Conservation (phyloP, 2,113 vertebrate species). For the Mesocricetus auratus region DNA sequence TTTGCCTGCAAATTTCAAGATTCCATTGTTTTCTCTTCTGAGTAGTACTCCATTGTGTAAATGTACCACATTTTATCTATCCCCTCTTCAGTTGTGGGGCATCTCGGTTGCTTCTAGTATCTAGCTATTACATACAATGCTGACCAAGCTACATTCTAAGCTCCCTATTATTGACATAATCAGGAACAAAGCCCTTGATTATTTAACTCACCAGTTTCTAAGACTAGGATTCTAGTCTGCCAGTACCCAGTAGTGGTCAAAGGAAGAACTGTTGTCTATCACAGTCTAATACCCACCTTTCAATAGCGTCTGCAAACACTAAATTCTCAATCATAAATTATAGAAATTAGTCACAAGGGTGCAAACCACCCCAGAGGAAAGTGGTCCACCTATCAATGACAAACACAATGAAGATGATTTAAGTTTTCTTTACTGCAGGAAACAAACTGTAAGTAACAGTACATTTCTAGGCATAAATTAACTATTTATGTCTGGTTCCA, state of each 20-base stretch:
- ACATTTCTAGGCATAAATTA: conserved; percentile 87
- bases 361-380: conserved; percentile 88
- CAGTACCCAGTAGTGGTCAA: conserved; percentile 80
- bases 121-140: no score
- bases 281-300: conserved; percentile 83
- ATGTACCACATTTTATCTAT: no score
- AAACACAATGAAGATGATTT: conserved; percentile 86
- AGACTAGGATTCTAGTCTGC: conserved; percentile 75
- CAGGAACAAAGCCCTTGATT: conserved; percentile 84
- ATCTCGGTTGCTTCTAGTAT: no score
- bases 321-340: conserved; percentile 84
- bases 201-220: conserved; percentile 76
- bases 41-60: no score
- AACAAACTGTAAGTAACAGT: conserved; percentile 88
- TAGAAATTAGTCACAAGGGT: conserved; percentile 89
- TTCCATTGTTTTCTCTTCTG: no score
- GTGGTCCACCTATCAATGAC: conserved; percentile 86
- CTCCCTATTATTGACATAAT: conserved; percentile 75
- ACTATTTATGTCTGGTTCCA: conserved; percentile 89
- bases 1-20: no score
- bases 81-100: no score
- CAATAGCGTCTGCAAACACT: conserved; percentile 79
- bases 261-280: conserved; percentile 84
- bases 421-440: conserved; percentile 83
- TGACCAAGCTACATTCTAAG: conserved; percentile 72